Conservation (phyloP, 2,888 invertebrate species). For the Orthosia incerta region DNA sequence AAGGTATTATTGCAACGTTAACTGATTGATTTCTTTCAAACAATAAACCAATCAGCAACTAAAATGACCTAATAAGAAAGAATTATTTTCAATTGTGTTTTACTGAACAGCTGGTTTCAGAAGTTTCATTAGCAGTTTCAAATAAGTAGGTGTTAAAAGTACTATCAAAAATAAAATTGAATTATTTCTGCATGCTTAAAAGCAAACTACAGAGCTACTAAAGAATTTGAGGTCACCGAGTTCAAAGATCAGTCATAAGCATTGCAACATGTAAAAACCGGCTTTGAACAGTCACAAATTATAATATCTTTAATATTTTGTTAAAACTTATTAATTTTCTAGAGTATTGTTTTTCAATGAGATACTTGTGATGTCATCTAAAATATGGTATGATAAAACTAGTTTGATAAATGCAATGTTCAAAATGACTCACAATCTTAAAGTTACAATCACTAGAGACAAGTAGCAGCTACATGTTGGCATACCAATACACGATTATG, state of each 20-base stretch:
- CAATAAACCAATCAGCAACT: background rate
- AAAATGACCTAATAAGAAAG: background rate
- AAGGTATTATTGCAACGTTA: background rate
- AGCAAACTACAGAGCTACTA: background rate
- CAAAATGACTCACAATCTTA: slow-evolving; percentile 43
- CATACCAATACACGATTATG: slow-evolving; percentile 36
- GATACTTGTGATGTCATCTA: slow-evolving; percentile 46
- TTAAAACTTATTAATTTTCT: background rate
- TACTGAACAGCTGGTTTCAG: background rate
- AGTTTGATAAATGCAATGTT: slow-evolving; percentile 43
- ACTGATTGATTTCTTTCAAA: background rate
- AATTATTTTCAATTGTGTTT: background rate
- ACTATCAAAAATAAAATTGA: background rate
- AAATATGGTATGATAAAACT: slow-evolving; percentile 51
- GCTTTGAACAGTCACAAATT: background rate
- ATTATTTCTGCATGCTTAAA: background rate
- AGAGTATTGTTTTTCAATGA: slow-evolving; percentile 21
- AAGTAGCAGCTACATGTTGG: slow-evolving; percentile 27
- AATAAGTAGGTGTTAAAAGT: background rate
- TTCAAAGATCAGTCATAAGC: slow-evolving; percentile 25
- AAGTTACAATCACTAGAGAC: slow-evolving; percentile 33
- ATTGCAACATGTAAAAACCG: slow-evolving; percentile 38
- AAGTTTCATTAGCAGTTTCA: background rate
- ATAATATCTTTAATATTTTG: slow-evolving; percentile 4
- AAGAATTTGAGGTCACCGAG: slow-evolving; percentile 46